Conservation (phyloP, 2,797 vertebrate genomes). For the Leucoraja ocellata region DNA sequence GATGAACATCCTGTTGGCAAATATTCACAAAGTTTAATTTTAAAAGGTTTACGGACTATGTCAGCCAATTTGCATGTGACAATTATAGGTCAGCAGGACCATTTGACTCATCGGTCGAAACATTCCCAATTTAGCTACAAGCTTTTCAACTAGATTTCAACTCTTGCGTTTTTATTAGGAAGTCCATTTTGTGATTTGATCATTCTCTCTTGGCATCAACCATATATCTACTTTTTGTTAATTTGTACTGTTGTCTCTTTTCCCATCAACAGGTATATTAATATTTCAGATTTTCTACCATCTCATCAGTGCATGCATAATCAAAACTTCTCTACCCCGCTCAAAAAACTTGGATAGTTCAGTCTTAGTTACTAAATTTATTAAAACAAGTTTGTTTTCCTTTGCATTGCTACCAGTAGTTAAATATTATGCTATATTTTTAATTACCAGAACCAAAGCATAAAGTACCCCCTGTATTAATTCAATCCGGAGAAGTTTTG, state of each 20-base stretch:
- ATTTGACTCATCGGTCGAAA: not conserved
- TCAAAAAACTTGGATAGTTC: not conserved
- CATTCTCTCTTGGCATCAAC: not conserved
- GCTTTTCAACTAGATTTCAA: too few relatives aligned
- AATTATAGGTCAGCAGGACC: not conserved
- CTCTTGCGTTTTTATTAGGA: not conserved
- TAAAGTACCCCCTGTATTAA: not conserved
- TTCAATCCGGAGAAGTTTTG: not conserved
- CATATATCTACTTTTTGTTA: not conserved
- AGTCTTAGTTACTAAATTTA: not conserved
- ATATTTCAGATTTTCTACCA: not conserved
- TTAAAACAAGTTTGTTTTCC: too few relatives aligned
- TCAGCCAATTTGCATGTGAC: not conserved
- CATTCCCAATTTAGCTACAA: not conserved
- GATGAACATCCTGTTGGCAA: not conserved
- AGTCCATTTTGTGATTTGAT: not conserved
- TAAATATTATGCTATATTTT: not conserved
- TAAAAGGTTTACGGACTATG: not conserved
- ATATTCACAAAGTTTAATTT: not conserved
- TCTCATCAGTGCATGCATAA: not conserved
- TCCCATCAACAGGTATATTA: not conserved
- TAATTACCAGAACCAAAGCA: not conserved
- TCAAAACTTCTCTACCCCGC: not conserved
- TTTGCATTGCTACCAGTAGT: not conserved
- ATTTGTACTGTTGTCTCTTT: not conserved